Evolutionary conservation across 2,113 vertebrate species (phyloP), one percentile per base, ranked within the genome.

Genomic region (Brienomyrus longianalis): DNA sequence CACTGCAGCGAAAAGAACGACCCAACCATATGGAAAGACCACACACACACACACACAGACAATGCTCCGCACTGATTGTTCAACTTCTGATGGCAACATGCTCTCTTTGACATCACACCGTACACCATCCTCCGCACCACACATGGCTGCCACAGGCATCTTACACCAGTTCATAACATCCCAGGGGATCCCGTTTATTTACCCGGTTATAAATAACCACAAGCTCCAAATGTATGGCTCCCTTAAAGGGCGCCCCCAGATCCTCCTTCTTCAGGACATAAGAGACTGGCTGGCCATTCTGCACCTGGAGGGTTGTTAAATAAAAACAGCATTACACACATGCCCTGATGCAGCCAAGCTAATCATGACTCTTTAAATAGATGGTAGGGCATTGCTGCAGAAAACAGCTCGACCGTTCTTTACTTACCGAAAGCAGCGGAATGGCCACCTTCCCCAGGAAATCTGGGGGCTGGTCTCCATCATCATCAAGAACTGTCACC

Each of bases 401-500:
- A 66, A 66, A 70, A 70, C 19, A 10, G 43, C 45, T 84, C 0
- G 45, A 10, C 48, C 21, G 0, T 48, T 5, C 15, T 84, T 43
- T 83, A 96, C 98, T 97, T 96, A 99, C 98, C 5, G 95, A 97
- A 13, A 99, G 94, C 93, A 99, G 95, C 51, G 98, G 98, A 92
- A 99, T 96, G 50, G 96, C 97, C 89, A 98, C 96, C 96, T 98
- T 99, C 50, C 98, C 98, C 92, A 99, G 96, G 93, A 99, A 96
- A 91, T 96, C 97, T 5, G 97, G 96, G 0, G 97, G 93, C 93
- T 97, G 99, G 92, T 99, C 98, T 93, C 97, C 97, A 92, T 98
- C 98, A 94, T 99, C 98, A 92, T 98, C 97, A 90, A 97, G 96
- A 45, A 99, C 96, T 31, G 97, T 99, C 92, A 99, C 95, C 93